These are phyloP conservation scores for Panthera tigris DNA, from an alignment of 2,113 vertebrate genomes.

Conservation along the genomic window DNA sequence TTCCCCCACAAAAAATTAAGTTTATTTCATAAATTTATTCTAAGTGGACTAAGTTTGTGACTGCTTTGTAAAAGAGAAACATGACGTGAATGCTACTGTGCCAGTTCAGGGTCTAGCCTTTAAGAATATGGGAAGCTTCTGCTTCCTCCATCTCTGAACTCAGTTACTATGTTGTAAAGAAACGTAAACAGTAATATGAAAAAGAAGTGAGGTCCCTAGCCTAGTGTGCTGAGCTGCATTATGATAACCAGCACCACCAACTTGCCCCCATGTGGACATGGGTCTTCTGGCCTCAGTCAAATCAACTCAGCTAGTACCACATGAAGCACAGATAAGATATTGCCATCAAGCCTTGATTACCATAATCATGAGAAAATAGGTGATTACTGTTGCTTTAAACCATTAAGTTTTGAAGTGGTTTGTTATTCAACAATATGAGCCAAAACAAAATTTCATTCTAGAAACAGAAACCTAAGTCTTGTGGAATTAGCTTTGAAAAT, in stretches of 20 bases:
- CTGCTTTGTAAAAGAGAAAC: not conserved
- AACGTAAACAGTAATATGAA: not conserved
- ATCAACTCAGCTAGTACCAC: not conserved
- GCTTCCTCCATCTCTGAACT: not conserved
- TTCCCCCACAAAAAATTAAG: not conserved
- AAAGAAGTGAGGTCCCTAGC: not conserved
- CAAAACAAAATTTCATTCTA: not conserved
- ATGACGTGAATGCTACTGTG: not conserved
- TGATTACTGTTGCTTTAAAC: not conserved
- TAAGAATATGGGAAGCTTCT: not conserved
- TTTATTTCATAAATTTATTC: not conserved
- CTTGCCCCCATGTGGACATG: fast-evolving
- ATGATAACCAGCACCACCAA: not conserved
- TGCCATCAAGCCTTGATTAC: not conserved
- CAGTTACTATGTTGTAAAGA: not conserved
- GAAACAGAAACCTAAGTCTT: not conserved
- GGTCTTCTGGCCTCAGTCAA: not conserved
- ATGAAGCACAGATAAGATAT: not conserved
- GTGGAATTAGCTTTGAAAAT: not conserved
- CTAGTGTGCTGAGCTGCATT: not conserved
- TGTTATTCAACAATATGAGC: not conserved
- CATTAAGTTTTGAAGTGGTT: not conserved
- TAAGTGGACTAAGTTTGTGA: not conserved
- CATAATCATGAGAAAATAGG: not conserved
- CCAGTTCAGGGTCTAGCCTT: not conserved